Percentiles rank a stretch among this genome's conserved stretches.
Conservation (phyloP, 2,797 vertebrate genomes). For the Otolemur crassicaudatus region DNA sequence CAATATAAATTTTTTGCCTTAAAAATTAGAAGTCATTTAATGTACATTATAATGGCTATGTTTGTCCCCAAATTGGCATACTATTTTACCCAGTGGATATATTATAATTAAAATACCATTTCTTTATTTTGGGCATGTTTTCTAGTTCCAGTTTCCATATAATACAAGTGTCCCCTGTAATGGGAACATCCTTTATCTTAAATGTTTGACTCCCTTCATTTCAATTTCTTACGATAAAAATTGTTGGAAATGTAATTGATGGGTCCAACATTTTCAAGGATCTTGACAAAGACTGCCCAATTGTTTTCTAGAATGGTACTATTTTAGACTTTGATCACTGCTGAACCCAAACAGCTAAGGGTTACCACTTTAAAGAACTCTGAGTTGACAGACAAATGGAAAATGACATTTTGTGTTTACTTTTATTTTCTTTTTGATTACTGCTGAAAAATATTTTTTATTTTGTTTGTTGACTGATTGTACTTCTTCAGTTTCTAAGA, state of each 20-base stretch:
- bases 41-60: neutral
- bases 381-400: neutral
- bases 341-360: neutral
- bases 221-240: neutral
- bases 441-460: neutral
- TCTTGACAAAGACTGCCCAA: neutral
- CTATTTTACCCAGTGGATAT: constrained; percentile 13
- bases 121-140: constrained; percentile 1
- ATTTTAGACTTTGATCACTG: neutral
- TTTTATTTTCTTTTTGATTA: neutral
- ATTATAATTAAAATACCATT: neutral
- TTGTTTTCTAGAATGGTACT: neutral
- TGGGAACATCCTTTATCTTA: neutral
- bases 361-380: neutral
- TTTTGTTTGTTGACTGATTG: neutral
- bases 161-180: neutral
- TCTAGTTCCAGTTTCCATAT: constrained; percentile 21
- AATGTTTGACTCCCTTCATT: neutral
- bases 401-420: neutral
- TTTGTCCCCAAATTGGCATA: neutral
- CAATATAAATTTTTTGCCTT: constrained; percentile 23
- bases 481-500: constrained; percentile 8
- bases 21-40: constrained; percentile 26
- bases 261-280: neutral
- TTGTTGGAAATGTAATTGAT: constrained; percentile 7